Base-by-base conservation (phyloP, 2,113 vertebrate genomes). In the Smithornis capensis region DNA sequence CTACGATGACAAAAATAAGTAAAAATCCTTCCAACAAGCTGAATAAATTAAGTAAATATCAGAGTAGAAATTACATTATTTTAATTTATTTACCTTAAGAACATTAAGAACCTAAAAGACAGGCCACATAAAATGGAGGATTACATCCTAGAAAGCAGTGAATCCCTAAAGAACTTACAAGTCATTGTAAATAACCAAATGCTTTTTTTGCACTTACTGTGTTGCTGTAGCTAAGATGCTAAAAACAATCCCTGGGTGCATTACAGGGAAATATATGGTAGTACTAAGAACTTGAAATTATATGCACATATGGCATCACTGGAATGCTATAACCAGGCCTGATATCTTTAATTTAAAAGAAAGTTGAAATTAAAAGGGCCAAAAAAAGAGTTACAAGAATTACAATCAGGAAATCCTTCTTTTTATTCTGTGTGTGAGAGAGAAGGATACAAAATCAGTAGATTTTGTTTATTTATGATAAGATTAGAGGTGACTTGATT, bases 241-340 rank as follows among this genome's bases (percentile, higher is more conserved):
- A 79, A 91, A 87, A 90, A 91, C 90, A 97, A 94, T 90, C 55
- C 87, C 79, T 88, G 81, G 84, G 87, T 93, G 82, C 93, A 63
- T 86, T 94, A 95, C 64, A 81, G 82, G 52, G 82, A 96, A 95
- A 96, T 95, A 96, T 79, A 95, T 92, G 82, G 84, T 94, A 95
- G 75, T 65, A 80, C 82, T 90, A 95, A 92, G 84, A 91, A 96
- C 77, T 35, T 87, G 91, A 88, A 95, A 96, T 94, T 95, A 96
- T 92, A 90, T 95, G 91, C 79, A 91, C 92, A 95, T 96, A 95
- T 95, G 92, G 93, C 71, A 93, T 94, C 83, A 93, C 50, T 65
- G 71, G 55, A 95, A 92, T 44, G 76, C 33, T 79, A 80, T 63
- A 95, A 90, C 55, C 44, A 87, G 67, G 56, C 47, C 59, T 77